phyloP scores from a whole-genome alignment of 2,797 vertebrate genomes.

The Siniperca undulata region DNA sequence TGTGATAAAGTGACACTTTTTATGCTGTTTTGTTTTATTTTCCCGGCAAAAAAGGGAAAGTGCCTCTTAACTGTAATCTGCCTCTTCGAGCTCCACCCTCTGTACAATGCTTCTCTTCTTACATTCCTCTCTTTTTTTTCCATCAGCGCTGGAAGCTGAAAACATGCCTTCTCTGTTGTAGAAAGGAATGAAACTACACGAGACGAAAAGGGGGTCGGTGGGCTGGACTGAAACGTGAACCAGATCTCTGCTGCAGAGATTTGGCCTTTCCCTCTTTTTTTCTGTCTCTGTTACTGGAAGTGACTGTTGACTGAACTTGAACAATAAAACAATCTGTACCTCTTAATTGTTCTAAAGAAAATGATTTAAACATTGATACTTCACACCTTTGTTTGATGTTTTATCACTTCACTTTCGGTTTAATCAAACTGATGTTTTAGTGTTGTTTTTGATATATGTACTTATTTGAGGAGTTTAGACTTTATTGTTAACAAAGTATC shows the following conservation, averaged over 20 bases:
- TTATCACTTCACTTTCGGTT: not conserved
- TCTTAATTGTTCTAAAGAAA: not conserved
- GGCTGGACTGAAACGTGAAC: conserved; percentile 30
- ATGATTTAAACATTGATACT: not conserved
- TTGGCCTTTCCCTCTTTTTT: no score
- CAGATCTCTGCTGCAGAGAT: not conserved
- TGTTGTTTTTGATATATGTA: not conserved
- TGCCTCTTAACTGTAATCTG: no score
- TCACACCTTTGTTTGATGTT: not conserved
- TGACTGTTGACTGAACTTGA: not conserved
- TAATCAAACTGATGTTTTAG: not conserved
- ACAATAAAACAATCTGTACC: not conserved
- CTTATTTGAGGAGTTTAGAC: not conserved
- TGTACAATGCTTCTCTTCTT: no score
- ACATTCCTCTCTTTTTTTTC: not conserved
- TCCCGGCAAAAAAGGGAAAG: no score
- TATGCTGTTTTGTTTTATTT: not conserved
- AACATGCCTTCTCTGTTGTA: not conserved
- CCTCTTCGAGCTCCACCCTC: not conserved
- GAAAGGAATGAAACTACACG: not conserved
- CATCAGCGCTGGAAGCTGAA: not conserved
- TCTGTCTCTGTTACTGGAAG: conserved; percentile 38
- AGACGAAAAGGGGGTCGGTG: not conserved
- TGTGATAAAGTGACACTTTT: no score
- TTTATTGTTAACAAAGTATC: not conserved